Base-by-base conservation (phyloP, 1,140 invertebrate species). In the Heliothis subflexa region DNA sequence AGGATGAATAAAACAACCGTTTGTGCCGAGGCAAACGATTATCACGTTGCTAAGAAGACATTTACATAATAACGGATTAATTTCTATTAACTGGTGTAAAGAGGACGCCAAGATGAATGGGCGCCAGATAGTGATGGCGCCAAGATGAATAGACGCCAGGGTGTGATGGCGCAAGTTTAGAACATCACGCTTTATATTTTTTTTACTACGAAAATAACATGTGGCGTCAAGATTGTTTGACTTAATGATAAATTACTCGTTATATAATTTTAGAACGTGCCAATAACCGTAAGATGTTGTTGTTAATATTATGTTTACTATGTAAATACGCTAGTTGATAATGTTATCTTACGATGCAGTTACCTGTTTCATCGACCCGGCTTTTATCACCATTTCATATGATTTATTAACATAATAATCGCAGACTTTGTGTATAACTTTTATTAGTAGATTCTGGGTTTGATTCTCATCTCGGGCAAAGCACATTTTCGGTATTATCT, bases 361-460 rank as follows among this genome's bases (percentile, higher is more conserved):
- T 54, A 5, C 5, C 14, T 33, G 28, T n/a, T 61, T 40, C 59
- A 25, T 14, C 28, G 59, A 61, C 59, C 59, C 25, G 13, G 13
- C 59, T 55, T 18, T 21, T 61, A 33, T 61, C 59, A 25, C 7
- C 59, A 14, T 61, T 61, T 33, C 12, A 28, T 61, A 28, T 59
- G 12, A 25, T 10, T 13, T 25, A 13, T 59, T 21, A 25, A 28
- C 3, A 61, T 45, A 61, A 14, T 7, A 61, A 16, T 62, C 14
- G 33, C 12, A 25, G 21, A 2, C 2, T 25, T 25, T 25, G 2
- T 25, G 0, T 25, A 25, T 25, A 1, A 25, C 21, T 25, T 25
- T 62, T 3, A 54, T 11, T 55, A 2, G 9, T 4, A 11, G 25
- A 28, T 33, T 1, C 2, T 25, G 21, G 21, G 21, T 25, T 25